Evolutionary conservation across 2,113 vertebrate genomes (phyloP), one percentile per base, ranked within the genome.

Genomic region (Parotia lawesii): DNA sequence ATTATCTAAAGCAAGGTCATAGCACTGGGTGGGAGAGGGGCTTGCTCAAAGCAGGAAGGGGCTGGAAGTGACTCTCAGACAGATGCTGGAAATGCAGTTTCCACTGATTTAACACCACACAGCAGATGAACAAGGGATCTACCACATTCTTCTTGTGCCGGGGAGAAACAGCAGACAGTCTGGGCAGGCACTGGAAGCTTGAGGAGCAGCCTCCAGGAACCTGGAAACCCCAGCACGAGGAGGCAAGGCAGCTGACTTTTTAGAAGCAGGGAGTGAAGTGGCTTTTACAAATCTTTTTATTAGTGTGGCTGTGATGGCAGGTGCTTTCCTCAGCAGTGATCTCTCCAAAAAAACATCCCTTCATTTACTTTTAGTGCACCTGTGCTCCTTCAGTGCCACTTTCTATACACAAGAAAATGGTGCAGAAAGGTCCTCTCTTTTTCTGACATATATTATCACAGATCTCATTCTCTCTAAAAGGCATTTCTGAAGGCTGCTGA

Each of bases 61-160:
- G n/a, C 14, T 77, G 45, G 7, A 38, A 64, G 11, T 4, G 15
- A 22, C 53, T 37, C 28, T 65, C 13, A 60, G 31, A 54, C 4
- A n/a, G 20, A 42, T 8, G 44, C 50, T 44, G 37, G 48, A 64
- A 81, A 64, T 22, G 57, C 69, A 74, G 3, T 28, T 57, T 81
- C 24, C 8, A 21, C 33, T 38, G n/a, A n/a, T 87, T 64, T 61
- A 87, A 53, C 42, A 47, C 6, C 33, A 65, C 57, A 28, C 5
- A 45, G 24, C 5, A 71, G 45, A 57, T 5, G 21, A 83, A 20
- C 8, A 33, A 71, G 22, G 5, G 35, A 67, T 42, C 20, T 54
- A 4, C 35, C 24, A 11, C 0, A 45, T 28, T 48, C 57, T 9
- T 48, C 5, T 29, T 33, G 1, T 3, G 2, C 0, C 9, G 10